phyloP scores from a whole-genome alignment of 2,113 vertebrate genomes.

The Cochlearius cochlearius region DNA sequence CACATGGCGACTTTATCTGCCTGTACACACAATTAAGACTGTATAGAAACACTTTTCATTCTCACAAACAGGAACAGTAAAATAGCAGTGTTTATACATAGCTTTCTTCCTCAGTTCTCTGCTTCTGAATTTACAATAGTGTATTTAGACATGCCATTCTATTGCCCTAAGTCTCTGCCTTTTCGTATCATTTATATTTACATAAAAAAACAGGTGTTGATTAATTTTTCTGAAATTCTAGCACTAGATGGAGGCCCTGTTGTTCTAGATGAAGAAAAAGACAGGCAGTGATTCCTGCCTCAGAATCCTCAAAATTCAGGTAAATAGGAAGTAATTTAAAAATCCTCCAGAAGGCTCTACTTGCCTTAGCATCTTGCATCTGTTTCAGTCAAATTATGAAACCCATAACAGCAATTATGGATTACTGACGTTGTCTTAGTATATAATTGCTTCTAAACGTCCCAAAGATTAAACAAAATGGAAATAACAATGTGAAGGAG shows the following conservation, averaged over 20 bases:
- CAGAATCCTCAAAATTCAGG: not conserved
- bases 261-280: not conserved
- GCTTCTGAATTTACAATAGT: not conserved
- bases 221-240: not conserved
- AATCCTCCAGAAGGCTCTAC: not conserved
- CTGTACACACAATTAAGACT: not conserved
- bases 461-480: not conserved
- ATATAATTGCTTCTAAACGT: not conserved
- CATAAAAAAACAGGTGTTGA: not conserved
- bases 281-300: not conserved
- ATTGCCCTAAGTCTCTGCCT: not conserved
- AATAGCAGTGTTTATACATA: not conserved
- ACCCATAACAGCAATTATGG: not conserved
- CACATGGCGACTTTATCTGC: not conserved
- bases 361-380: not conserved
- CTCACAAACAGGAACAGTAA: not conserved
- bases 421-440: not conserved
- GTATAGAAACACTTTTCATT: not conserved
- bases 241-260: not conserved
- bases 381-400: not conserved
- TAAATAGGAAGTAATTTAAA: not conserved
- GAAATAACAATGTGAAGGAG: not conserved
- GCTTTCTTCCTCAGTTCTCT: not conserved
- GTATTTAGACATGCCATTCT: not conserved
- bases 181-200: not conserved